Conservation (phyloP, 2,888 invertebrate genomes). For the Stenoptilia bipunctidactyla region DNA sequence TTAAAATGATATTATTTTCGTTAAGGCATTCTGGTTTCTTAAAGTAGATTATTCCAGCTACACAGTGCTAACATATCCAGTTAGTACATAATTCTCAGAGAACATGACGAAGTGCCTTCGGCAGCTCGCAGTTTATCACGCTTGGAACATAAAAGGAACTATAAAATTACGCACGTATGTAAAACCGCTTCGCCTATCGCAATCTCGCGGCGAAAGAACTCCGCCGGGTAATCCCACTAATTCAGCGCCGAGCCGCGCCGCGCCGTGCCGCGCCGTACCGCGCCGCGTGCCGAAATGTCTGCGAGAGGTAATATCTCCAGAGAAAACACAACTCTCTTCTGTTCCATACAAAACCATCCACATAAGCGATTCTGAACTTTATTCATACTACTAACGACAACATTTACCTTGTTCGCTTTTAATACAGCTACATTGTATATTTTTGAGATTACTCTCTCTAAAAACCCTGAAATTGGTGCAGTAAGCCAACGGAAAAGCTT, state of each 20-base stretch:
- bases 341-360: not conserved
- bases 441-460: slow-evolving; percentile 14
- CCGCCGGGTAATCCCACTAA: not conserved
- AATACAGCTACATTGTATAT: slow-evolving; percentile 8
- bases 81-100: no score
- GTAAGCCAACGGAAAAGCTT: slow-evolving; percentile 9
- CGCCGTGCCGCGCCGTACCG: not conserved
- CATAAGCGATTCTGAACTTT: not conserved
- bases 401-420: not conserved
- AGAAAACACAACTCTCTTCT: not conserved
- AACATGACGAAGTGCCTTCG: no score
- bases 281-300: not conserved
- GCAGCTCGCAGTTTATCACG: no score
- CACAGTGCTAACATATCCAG: no score
- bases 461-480: slow-evolving; percentile 12
- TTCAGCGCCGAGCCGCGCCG: not conserved
- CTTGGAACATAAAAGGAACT: not conserved
- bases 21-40: no score
- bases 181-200: not conserved
- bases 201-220: not conserved
- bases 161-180: not conserved
- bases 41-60: no score
- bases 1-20: no score
- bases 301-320: not conserved
- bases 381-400: not conserved